Evolutionary conservation across 2,797 vertebrate species (phyloP).

Genomic region (Poecile montanus): DNA sequence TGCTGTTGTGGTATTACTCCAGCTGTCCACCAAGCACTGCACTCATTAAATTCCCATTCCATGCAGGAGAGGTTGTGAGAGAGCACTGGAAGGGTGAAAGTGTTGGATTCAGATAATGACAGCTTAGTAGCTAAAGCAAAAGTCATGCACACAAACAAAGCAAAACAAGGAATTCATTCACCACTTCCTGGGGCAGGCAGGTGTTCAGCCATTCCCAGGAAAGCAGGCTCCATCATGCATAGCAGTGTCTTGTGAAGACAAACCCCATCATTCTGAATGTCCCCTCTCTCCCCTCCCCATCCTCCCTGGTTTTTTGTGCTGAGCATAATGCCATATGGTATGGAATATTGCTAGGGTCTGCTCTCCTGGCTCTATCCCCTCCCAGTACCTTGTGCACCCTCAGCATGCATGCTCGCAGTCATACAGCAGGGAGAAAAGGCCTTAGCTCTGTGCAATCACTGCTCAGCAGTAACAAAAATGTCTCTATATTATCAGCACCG

Average conservation of each 20-base stretch:
- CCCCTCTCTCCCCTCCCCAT: not conserved
- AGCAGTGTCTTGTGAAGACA: not conserved
- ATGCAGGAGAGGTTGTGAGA: not conserved
- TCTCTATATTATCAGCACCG: not conserved
- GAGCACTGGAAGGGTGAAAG: not conserved
- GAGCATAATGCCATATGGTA: not conserved
- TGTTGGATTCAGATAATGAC: not conserved
- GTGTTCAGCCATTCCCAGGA: not conserved
- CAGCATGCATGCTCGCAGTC: not conserved
- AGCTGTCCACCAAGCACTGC: not conserved
- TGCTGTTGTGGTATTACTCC: not conserved
- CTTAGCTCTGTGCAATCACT: not conserved
- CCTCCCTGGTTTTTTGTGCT: not conserved
- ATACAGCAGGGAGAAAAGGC: fast-evolving
- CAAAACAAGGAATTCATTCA: not conserved
- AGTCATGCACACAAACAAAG: not conserved
- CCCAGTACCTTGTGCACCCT: not conserved
- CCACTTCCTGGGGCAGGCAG: not conserved
- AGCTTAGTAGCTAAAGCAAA: not conserved
- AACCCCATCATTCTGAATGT: not conserved
- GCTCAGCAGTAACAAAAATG: not conserved
- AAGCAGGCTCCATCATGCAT: fast-evolving
- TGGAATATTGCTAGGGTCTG: not conserved
- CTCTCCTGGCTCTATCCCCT: not conserved
- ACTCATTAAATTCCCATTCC: not conserved